phyloP scores from a whole-genome alignment of 2,113 vertebrate genomes.

The Charadrius vociferus region DNA sequence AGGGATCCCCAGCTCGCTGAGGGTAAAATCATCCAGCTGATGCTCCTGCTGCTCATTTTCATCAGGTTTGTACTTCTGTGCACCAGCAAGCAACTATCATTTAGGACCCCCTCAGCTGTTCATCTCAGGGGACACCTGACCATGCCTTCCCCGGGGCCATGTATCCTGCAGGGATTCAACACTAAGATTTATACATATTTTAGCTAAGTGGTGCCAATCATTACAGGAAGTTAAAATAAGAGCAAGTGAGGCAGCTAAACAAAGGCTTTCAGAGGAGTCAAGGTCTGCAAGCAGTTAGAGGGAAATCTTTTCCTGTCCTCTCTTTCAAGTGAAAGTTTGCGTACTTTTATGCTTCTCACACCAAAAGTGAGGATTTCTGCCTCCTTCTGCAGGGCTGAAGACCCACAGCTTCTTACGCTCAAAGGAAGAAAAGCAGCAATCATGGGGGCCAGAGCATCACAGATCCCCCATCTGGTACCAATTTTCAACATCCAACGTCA shows the following conservation, averaged over 20 bases:
- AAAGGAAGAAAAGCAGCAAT: neutral
- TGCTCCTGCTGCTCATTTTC: neutral
- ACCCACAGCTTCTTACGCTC: neutral
- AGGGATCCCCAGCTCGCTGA: fast-evolving
- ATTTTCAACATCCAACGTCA: neutral
- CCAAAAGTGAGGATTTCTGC: neutral
- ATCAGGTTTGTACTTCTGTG: neutral
- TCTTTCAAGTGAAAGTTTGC: neutral
- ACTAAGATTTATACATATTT: neutral
- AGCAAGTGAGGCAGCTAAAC: neutral
- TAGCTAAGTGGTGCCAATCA: neutral
- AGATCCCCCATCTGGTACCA: neutral
- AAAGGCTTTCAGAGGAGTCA: neutral
- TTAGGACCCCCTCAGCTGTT: neutral
- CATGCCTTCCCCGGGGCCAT: fast-evolving
- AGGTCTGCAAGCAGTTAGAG: neutral
- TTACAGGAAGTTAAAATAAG: neutral
- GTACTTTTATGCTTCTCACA: neutral
- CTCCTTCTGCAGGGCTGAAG: neutral
- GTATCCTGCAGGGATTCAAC: neutral
- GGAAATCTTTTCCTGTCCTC: neutral
- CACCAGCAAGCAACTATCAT: neutral
- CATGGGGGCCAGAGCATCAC: neutral
- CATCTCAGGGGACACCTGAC: neutral
- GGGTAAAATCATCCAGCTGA: neutral